A percentile compares a stretch with the other conserved stretches of the same genome.
Evolutionary conservation across 2,888 invertebrate species (phyloP).

Genomic region (Phortica magna): DNA sequence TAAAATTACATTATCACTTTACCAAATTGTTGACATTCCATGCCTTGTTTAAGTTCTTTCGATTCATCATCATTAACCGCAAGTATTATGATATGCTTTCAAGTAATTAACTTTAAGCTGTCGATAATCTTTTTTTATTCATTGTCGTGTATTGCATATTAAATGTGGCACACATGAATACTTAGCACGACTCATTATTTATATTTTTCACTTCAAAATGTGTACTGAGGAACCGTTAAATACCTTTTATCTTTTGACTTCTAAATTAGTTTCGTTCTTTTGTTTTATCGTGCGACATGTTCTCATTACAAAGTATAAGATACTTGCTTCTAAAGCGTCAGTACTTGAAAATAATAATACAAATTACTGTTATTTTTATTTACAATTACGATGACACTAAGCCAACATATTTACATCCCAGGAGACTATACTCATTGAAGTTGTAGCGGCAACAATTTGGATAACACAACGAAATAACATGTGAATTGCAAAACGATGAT

Average conservation of each 20-base stretch:
- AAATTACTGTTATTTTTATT: constrained; percentile 1
- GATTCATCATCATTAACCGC: no score
- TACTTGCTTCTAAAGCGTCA: background rate
- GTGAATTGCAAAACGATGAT: background rate
- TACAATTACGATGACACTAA: constrained; percentile 10
- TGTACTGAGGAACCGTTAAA: background rate
- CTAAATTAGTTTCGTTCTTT: constrained; percentile 5
- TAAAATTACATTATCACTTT: background rate
- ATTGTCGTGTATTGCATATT: constrained; percentile 17
- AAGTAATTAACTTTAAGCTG: background rate
- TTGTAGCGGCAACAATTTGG: background rate
- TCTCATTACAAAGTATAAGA: background rate
- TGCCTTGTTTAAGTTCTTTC: background rate
- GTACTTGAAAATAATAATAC: background rate
- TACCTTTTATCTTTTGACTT: constrained; percentile 3
- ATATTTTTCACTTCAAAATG: background rate
- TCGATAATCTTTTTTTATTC: background rate
- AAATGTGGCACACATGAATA: background rate
- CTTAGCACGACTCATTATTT: background rate
- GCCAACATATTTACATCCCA: constrained; percentile 14
- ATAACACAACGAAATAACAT: background rate
- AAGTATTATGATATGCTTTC: background rate
- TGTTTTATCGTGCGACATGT: constrained; percentile 23
- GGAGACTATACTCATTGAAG: background rate
- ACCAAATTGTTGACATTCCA: background rate